Evolutionary conservation across 2,888 invertebrate species (phyloP).

Genomic region (Platerodrilus igneus): DNA sequence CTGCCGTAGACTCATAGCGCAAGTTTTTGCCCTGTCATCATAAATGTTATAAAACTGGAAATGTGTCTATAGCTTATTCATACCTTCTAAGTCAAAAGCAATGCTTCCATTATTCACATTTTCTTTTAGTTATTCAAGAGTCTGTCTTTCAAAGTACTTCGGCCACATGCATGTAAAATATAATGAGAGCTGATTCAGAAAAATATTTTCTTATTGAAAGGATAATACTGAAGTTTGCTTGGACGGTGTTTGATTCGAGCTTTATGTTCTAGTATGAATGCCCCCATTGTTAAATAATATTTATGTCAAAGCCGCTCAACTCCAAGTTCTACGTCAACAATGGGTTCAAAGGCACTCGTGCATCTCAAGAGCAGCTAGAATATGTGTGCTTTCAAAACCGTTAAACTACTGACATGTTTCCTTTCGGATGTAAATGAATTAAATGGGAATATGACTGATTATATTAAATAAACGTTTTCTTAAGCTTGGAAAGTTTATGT

Average conservation of each 20-base stretch:
- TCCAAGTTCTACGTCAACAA: slow-evolving; percentile 43
- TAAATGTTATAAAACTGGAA: too few species aligned
- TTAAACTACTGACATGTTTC: slow-evolving; percentile 31
- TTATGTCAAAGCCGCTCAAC: slow-evolving; percentile 43
- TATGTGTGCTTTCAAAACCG: slow-evolving; percentile 28
- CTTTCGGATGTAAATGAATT: slow-evolving; percentile 28
- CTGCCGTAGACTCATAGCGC: slow-evolving; percentile 2
- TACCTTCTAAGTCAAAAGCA: too few species aligned
- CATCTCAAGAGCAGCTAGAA: slow-evolving; percentile 31
- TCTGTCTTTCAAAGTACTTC: not conserved
- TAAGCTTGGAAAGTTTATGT: too few species aligned
- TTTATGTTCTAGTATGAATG: slow-evolving; percentile 40
- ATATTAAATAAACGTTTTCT: slow-evolving; percentile 19
- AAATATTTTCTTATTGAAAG: slow-evolving; percentile 2
- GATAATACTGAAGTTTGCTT: slow-evolving; percentile 27
- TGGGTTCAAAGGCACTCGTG: slow-evolving; percentile 37
- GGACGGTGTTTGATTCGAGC: slow-evolving; percentile 28
- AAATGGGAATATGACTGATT: slow-evolving; percentile 15
- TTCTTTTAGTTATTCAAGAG: too few species aligned
- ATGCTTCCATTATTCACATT: too few species aligned
- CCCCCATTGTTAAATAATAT: slow-evolving; percentile 43
- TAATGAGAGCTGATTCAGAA: not conserved
- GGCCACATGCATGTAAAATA: not conserved
- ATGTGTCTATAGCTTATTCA: too few species aligned
- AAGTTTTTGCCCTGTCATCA: slow-evolving; percentile 8